phyloP scores from a whole-genome alignment of 2,113 vertebrate species.

The Sinocyclocheilus maitianheensis region DNA sequence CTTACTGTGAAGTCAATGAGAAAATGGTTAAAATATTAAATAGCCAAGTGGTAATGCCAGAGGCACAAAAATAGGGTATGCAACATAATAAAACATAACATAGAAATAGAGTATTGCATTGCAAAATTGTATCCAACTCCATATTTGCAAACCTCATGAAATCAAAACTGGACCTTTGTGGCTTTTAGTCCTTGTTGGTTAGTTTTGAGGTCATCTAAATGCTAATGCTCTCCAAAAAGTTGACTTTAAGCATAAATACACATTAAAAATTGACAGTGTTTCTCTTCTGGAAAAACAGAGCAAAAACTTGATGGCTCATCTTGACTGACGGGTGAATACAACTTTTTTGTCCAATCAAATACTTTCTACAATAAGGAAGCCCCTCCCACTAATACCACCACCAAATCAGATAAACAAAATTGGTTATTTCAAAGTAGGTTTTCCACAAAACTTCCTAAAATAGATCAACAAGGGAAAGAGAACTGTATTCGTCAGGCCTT shows the following conservation, averaged over 20 bases:
- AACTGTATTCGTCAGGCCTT: background rate
- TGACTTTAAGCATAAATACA: background rate
- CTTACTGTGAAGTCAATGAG: background rate
- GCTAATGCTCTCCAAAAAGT: constrained; percentile 1
- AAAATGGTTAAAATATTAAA: background rate
- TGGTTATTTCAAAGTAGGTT: too few relatives aligned
- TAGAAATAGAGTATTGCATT: background rate
- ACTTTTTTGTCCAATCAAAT: background rate
- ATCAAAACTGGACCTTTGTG: background rate
- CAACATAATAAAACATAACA: background rate
- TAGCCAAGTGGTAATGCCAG: background rate
- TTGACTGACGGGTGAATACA: background rate
- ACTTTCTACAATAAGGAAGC: background rate
- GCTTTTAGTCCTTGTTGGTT: background rate
- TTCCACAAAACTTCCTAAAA: background rate
- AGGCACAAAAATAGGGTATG: background rate
- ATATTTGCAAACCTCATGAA: background rate
- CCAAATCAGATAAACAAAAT: background rate
- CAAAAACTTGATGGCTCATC: background rate
- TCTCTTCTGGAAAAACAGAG: background rate
- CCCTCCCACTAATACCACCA: background rate
- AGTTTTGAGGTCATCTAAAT: constrained; percentile 23
- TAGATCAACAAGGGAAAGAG: background rate
- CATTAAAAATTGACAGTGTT: background rate
- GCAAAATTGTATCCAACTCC: background rate